Percentiles rank a stretch among this genome's conserved stretches.
Conservation (phyloP, 2,113 vertebrate genomes). For the Lophotis ruficrista region DNA sequence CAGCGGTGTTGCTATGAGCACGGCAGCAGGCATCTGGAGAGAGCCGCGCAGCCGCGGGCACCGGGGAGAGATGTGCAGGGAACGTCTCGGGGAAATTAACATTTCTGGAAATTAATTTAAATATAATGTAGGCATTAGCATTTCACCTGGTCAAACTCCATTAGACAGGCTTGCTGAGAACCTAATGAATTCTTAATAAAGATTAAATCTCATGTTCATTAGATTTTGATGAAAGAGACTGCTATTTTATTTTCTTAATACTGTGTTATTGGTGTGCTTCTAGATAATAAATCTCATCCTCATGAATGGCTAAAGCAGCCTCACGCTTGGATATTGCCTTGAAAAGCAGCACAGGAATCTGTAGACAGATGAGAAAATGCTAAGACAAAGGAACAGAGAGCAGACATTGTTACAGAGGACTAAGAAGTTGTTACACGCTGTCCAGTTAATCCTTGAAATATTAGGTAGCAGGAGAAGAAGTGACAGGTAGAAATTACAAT, state of each 20-base stretch:
- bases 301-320: neutral
- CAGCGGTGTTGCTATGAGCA: constrained; percentile 41
- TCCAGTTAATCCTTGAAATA: constrained; percentile 20
- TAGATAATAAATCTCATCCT: constrained; percentile 34
- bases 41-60: neutral
- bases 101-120: constrained; percentile 35
- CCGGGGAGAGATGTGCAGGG: neutral
- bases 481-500: neutral
- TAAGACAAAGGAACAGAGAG: constrained; percentile 45
- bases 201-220: constrained; percentile 27
- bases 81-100: neutral
- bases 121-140: constrained; percentile 42
- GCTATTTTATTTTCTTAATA: constrained; percentile 43
- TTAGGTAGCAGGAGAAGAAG: neutral
- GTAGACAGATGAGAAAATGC: neutral
- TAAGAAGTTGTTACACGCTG: neutral
- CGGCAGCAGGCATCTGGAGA: constrained; percentile 20
- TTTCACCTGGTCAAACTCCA: constrained; percentile 57
- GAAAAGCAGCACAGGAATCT: neutral
- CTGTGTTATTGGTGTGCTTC: constrained; percentile 37
- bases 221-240: constrained; percentile 54
- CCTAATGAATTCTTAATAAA: constrained; percentile 57
- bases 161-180: constrained; percentile 52
- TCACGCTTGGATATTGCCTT: neutral
- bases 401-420: neutral